Evolutionary conservation across 2,888 invertebrate genomes (phyloP).

Genomic region (Tetranychus piercei): DNA sequence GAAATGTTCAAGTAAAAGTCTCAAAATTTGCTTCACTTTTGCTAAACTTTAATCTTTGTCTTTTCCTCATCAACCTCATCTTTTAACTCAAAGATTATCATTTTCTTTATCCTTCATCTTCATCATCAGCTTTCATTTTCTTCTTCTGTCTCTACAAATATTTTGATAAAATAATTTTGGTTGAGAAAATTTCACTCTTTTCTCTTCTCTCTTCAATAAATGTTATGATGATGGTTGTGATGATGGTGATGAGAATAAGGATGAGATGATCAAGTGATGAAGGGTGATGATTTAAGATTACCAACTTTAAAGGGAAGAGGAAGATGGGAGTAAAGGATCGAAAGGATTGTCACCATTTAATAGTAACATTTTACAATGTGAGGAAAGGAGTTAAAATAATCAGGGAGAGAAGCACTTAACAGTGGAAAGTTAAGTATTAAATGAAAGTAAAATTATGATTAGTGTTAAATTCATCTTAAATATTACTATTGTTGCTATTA

Average conservation of each 20-base stretch:
- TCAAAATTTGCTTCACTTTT: not conserved
- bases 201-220: not conserved
- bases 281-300: no score
- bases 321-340: not conserved
- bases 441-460: not conserved
- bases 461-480: not conserved
- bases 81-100: not conserved
- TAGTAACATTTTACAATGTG: not conserved
- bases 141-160: not conserved
- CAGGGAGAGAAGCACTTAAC: not conserved
- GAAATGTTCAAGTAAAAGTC: not conserved
- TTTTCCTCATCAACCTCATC: not conserved
- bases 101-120: not conserved
- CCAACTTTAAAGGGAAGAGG: no score
- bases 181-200: not conserved
- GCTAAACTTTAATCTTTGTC: not conserved
- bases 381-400: not conserved
- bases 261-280: not conserved
- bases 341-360: not conserved
- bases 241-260: not conserved
- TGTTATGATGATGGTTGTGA: not conserved
- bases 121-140: not conserved
- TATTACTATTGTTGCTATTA: not conserved
- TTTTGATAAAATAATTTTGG: no score
- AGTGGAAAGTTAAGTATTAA: no score